Conservation (phyloP, 1,140 invertebrate species). For the Drosophila simulans region DNA sequence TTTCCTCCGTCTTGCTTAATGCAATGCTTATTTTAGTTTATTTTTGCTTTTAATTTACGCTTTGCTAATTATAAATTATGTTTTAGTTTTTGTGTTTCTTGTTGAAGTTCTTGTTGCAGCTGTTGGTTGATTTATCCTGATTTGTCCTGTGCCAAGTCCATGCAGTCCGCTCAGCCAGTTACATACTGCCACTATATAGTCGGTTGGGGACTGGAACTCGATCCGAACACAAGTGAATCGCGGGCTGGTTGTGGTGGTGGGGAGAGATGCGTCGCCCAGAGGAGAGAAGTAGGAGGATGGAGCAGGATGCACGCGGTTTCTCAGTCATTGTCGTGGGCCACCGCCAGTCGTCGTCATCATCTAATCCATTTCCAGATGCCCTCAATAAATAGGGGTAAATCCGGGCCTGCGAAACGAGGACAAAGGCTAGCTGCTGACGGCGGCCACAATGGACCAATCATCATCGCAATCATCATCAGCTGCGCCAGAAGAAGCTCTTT, state of each 20-base stretch:
- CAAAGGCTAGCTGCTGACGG: constrained; percentile 17
- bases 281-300: constrained; percentile 21
- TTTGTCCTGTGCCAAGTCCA: constrained; percentile 27
- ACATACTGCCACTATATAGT: constrained; percentile 24
- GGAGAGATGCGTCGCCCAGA: constrained; percentile 25
- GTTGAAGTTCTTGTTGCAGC: constrained; percentile 35
- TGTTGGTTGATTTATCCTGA: constrained; percentile 28
- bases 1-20: constrained; percentile 22
- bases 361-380: constrained; percentile 4
- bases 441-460: constrained; percentile 25
- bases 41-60: constrained; percentile 56
- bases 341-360: constrained; percentile 27
- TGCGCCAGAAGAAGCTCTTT: constrained; percentile 77
- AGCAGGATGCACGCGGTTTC: constrained; percentile 41
- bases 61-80: constrained; percentile 78
- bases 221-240: constrained; percentile 31
- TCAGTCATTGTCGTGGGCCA: constrained; percentile 34
- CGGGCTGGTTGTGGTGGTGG: constrained; percentile 12
- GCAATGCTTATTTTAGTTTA: constrained; percentile 35
- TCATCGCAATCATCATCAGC: constrained; percentile 74
- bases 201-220: constrained; percentile 11
- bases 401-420: constrained; percentile 6
- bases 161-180: constrained; percentile 1
- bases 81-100: constrained; percentile 48
- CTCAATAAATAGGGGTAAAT: background rate